These are phyloP conservation scores for Copidosoma floridanum DNA, from an alignment of 1,140 invertebrate genomes.

Conservation along the genomic window DNA sequence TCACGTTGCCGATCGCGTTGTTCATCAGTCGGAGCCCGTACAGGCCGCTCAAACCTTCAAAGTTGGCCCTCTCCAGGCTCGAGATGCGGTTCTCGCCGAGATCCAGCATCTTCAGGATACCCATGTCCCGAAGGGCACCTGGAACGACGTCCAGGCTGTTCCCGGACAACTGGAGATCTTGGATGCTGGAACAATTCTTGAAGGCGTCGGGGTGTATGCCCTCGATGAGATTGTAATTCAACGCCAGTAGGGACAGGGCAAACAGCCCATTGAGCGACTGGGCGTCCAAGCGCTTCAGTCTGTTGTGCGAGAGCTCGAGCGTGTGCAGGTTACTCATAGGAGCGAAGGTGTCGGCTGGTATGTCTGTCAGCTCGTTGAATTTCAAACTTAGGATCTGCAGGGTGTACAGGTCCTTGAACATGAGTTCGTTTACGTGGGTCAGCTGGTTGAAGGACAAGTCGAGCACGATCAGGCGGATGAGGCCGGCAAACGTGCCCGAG, in stretches of 20 bases:
- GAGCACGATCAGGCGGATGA: conserved; percentile 81
- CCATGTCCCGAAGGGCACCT: conserved; percentile 70
- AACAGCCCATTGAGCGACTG: conserved; percentile 78
- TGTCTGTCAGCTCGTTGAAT: conserved; percentile 73
- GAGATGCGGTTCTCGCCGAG: conserved; percentile 78
- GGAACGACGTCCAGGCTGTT: conserved; percentile 77
- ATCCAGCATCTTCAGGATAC: conserved; percentile 75
- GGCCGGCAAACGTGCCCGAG: conserved; percentile 77
- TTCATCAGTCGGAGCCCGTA: conserved; percentile 77
- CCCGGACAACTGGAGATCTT: conserved; percentile 79
- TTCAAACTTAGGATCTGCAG: conserved; percentile 78
- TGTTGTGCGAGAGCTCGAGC: conserved; percentile 74
- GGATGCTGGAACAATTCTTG: conserved; percentile 74
- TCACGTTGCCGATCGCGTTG: conserved; percentile 77
- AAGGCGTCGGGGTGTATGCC: conserved; percentile 76
- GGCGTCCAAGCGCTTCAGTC: conserved; percentile 70
- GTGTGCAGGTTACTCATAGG: conserved; percentile 81
- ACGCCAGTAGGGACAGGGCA: conserved; percentile 73
- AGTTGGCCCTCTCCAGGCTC: conserved; percentile 73
- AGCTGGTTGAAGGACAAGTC: conserved; percentile 85
- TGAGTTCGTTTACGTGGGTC: conserved; percentile 73
- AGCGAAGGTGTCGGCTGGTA: conserved; percentile 76
- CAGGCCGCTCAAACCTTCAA: conserved; percentile 76
- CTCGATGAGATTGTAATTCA: conserved; percentile 76
- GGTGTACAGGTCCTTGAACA: conserved; percentile 79